Evolutionary conservation across 2,113 vertebrate species (phyloP), one percentile per base, ranked within the genome.

Genomic region (Syngnathoides biaculeatus): DNA sequence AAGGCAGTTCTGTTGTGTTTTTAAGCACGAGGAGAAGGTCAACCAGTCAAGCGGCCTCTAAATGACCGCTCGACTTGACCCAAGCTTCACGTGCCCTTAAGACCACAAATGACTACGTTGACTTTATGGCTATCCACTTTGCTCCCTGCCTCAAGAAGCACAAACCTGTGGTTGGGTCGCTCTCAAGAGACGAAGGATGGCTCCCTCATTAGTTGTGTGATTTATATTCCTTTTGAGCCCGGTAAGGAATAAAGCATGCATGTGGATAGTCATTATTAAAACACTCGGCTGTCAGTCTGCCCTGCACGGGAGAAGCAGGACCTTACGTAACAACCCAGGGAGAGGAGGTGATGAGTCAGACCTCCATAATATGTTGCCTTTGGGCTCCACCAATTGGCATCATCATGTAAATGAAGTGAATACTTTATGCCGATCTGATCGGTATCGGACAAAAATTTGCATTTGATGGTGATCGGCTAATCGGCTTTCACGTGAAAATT

Each of bases 211-310:
- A 87, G 79, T 45, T 43, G 68, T 79, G 78, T 88, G 81, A 86
- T 85, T 88, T 87, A 82, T 86, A 87, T 84, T 90, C 87, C 72
- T 84, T 89, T 80, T 80, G 84, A 87, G 83, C 79, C 69, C 75
- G 52, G 6, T 58, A 71, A 70, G 79, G 77, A 82, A 77, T 81
- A 80, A 82, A 84, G 84, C 74, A 76, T 72, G 80, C 74, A 82
- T 83, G 82, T 69, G 78, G 73, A 79, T 80, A 83, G 81, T 87
- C 87, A 87, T 89, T 88, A 88, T 87, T 86, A 88, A 89, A 86
- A 84, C 84, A 86, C 71, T 17, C 61, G 79, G 72, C 83, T 87
- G 86, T 83, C 84, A 84, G 80, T 85, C 78, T 74, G 65, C 73
- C 8, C 39, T 62, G 80, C 76, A 80, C 22, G 60, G 73, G 79